Evolutionary conservation across 2,113 vertebrate genomes (phyloP).

Genomic region (Mungos mungo): DNA sequence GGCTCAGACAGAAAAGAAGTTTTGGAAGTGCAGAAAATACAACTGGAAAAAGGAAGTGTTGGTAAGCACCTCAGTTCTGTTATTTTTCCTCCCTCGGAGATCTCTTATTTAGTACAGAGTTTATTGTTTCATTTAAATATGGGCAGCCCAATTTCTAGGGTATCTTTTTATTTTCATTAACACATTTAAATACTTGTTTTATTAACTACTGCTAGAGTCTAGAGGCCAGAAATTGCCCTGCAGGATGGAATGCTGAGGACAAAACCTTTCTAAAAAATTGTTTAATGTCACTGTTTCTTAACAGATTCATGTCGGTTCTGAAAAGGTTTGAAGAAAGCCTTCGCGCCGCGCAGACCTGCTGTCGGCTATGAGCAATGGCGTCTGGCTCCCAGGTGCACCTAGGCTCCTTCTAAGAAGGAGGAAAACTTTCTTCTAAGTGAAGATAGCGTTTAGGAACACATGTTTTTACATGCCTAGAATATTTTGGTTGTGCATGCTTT

Average conservation of each 20-base stretch:
- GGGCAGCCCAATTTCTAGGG: background rate
- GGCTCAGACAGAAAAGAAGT: slow-evolving; percentile 71
- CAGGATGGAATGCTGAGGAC: background rate
- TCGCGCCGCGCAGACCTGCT: background rate
- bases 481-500: slow-evolving; percentile 41
- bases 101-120: background rate
- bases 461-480: slow-evolving; percentile 72
- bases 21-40: slow-evolving; percentile 37
- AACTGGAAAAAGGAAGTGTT: slow-evolving; percentile 82
- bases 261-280: slow-evolving; percentile 38
- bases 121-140: background rate
- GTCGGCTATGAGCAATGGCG: background rate
- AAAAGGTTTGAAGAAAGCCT: slow-evolving; percentile 5
- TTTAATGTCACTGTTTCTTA: slow-evolving; percentile 18
- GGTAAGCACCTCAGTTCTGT: slow-evolving; percentile 52
- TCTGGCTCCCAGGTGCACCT: slow-evolving; percentile 1
- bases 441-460: slow-evolving; percentile 69
- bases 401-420: slow-evolving; percentile 81
- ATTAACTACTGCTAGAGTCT: background rate
- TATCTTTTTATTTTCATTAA: background rate
- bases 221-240: background rate
- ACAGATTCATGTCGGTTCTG: slow-evolving; percentile 47
- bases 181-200: background rate
- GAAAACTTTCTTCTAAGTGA: slow-evolving; percentile 82
- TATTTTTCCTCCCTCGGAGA: background rate